These are phyloP conservation scores for Grus americana DNA, from an alignment of 2,113 vertebrate species.

Conservation along the genomic window DNA sequence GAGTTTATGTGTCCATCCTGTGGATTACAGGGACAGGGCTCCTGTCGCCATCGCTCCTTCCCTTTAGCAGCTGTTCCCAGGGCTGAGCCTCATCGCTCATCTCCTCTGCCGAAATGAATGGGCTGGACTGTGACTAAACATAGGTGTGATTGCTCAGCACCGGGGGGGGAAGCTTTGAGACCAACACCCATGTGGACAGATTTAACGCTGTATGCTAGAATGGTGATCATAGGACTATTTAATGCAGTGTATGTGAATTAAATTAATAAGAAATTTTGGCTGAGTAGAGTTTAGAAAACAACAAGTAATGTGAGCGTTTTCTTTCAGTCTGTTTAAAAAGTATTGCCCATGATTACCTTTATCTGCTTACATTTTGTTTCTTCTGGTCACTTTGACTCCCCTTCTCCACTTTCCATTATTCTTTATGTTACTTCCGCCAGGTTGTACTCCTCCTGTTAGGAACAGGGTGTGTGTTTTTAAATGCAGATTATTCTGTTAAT, in stretches of 20 bases:
- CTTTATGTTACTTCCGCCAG: background rate
- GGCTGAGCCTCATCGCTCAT: background rate
- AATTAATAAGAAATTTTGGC: background rate
- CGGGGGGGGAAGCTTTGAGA: accelerated
- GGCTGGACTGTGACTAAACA: background rate
- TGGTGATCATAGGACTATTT: background rate
- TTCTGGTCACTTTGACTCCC: background rate
- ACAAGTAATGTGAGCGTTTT: background rate
- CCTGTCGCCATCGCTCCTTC: background rate
- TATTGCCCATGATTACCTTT: background rate
- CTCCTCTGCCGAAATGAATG: background rate
- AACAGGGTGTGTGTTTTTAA: background rate
- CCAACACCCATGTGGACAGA: accelerated
- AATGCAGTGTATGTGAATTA: background rate
- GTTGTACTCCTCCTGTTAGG: background rate
- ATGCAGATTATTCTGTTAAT: background rate
- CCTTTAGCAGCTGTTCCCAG: background rate
- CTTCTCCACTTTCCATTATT: background rate
- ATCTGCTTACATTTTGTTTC: background rate
- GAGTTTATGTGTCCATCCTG: background rate
- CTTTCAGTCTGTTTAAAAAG: background rate
- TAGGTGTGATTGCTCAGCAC: background rate
- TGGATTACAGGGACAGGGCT: background rate
- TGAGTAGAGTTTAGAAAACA: background rate
- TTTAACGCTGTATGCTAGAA: background rate